phyloP scores from a whole-genome alignment of 1,140 invertebrate species.

The Thrips palmi region DNA sequence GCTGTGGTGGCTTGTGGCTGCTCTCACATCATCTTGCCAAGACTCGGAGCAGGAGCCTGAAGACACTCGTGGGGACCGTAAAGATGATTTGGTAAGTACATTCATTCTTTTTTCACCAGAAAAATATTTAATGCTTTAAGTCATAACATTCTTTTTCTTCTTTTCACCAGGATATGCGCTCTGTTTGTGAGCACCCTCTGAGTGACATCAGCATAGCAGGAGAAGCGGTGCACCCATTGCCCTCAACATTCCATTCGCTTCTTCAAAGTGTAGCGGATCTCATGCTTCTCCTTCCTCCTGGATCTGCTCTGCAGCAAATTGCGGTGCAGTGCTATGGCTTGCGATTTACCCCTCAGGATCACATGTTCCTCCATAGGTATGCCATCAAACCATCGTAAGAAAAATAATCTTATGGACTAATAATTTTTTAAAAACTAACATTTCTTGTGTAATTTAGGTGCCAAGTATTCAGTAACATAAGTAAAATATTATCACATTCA shows the following conservation, averaged over 20 bases:
- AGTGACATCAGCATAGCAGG: conserved; percentile 64
- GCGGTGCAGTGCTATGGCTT: conserved; percentile 88
- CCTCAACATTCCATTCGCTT: conserved; percentile 68
- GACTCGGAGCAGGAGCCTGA: conserved; percentile 28
- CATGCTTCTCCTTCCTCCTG: conserved; percentile 73
- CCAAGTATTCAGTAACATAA: conserved; percentile 92
- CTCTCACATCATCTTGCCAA: conserved; percentile 32
- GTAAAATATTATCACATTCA: conserved; percentile 83
- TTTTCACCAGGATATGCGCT: conserved; percentile 24
- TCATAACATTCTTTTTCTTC: conserved; percentile 16
- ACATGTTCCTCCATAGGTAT: conserved; percentile 77
- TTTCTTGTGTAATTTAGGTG: conserved; percentile 28
- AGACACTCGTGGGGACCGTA: conserved; percentile 27
- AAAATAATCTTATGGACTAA: conserved; percentile 2
- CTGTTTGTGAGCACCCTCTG: conserved; percentile 61
- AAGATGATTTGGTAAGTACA: conserved; percentile 30
- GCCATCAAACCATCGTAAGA: conserved; percentile 2
- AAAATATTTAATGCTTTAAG: conserved; percentile 5
- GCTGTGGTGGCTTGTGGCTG: conserved; percentile 82
- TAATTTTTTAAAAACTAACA: conserved; percentile 1
- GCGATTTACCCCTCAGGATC: conserved; percentile 70
- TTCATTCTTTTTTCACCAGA: too few species aligned
- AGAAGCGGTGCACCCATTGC: conserved; percentile 56
- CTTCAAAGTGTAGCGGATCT: conserved; percentile 83
- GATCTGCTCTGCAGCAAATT: conserved; percentile 75